Percentiles rank a stretch among this genome's conserved stretches.
These are phyloP conservation scores for Parthenolecanium corni DNA, from an alignment of 2,888 invertebrate species.

Conservation along the genomic window DNA sequence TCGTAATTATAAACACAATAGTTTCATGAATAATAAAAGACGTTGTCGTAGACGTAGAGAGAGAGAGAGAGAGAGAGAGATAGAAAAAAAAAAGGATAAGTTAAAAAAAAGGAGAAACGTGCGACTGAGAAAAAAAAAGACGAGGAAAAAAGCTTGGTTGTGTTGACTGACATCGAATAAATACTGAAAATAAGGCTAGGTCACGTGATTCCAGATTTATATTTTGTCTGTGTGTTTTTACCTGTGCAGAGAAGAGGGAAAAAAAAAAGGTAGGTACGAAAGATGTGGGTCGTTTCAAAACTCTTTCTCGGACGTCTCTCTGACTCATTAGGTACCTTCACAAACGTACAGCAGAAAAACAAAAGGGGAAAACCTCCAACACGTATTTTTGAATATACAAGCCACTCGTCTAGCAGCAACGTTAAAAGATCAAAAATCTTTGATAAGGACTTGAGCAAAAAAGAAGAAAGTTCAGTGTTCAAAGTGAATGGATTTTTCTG, in stretches of 20 bases:
- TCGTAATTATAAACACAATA: constrained; percentile 24
- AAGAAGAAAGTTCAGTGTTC: too few relatives aligned
- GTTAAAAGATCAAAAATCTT: too few relatives aligned
- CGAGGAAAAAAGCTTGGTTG: background rate
- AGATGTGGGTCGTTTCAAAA: background rate
- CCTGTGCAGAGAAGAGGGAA: constrained; percentile 3
- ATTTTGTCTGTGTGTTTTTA: background rate
- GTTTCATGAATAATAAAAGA: constrained; percentile 22
- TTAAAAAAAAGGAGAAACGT: background rate
- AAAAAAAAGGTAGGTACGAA: too few relatives aligned
- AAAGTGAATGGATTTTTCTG: too few relatives aligned
- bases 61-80: background rate
- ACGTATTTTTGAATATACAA: too few relatives aligned
- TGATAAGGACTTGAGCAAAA: too few relatives aligned
- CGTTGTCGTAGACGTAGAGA: background rate
- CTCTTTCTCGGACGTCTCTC: too few relatives aligned
- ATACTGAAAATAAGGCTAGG: constrained; percentile 1
- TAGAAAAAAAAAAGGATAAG: constrained; percentile 3
- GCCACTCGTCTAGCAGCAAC: too few relatives aligned
- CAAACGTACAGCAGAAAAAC: background rate
- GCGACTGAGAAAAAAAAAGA: background rate
- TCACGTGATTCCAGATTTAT: constrained; percentile 18
- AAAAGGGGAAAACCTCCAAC: too few relatives aligned
- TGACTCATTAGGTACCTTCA: too few relatives aligned
- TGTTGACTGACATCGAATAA: constrained; percentile 16